A percentile compares a stretch with the other conserved stretches of the same genome.
Evolutionary conservation across 2,888 invertebrate genomes (phyloP).

Genomic region (Heliconius ethilla): DNA sequence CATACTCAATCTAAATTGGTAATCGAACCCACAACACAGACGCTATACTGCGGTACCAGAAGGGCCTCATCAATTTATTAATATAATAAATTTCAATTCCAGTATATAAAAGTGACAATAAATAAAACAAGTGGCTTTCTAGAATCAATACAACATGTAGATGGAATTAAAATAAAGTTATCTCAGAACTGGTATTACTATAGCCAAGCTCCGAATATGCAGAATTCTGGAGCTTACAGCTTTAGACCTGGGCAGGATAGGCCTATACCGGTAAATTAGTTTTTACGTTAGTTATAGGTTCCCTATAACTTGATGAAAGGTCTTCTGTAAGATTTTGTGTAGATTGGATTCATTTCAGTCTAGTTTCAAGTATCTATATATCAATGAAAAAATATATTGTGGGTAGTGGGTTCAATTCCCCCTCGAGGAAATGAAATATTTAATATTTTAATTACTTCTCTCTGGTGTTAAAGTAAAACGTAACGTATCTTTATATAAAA

Average conservation of each 20-base stretch:
- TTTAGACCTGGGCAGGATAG: conserved; percentile 76
- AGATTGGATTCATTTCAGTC: too few species aligned
- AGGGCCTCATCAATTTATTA: background rate
- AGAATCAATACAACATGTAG: conserved; percentile 68
- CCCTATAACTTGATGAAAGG: too few species aligned
- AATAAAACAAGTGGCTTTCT: conserved; percentile 66
- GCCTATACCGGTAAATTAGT: conserved; percentile 57
- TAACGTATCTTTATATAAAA: too few species aligned
- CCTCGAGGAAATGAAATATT: too few species aligned
- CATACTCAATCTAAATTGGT: too few species aligned
- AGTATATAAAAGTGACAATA: conserved; percentile 69
- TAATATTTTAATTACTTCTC: too few species aligned
- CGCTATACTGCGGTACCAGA: background rate
- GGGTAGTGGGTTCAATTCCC: too few species aligned
- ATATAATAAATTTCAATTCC: conserved; percentile 41
- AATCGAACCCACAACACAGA: background rate
- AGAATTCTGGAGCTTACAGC: conserved; percentile 87
- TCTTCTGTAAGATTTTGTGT: too few species aligned
- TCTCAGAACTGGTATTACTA: conserved; percentile 82
- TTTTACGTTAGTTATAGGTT: too few species aligned
- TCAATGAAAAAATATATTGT: too few species aligned
- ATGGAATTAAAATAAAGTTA: conserved; percentile 61
- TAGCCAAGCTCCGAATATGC: conserved; percentile 65
- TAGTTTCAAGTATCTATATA: too few species aligned
- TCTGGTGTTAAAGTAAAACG: too few species aligned